Evolutionary conservation across 2,888 invertebrate species (phyloP), one percentile per base, ranked within the genome.

Genomic region (Encarsia formosa): DNA sequence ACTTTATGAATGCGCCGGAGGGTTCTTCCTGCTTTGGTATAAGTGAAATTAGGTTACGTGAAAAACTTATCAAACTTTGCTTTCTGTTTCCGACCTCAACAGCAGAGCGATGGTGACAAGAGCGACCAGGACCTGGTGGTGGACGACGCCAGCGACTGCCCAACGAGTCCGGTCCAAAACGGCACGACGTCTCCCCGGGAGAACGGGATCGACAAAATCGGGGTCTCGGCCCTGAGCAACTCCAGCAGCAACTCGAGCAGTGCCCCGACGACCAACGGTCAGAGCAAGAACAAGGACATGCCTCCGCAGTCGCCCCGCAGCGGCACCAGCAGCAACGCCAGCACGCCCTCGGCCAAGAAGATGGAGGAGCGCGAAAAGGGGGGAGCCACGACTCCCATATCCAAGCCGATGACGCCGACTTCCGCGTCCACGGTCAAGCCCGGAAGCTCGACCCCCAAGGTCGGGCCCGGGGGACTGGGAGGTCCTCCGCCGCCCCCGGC

Each of bases 121-220:
- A 87, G 87, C 69, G 91, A 93, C 69, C 89, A 92, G 78, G 94
- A 95, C 71, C 77, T 96, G 64, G 94, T 96, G 52, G 95, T 96
- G 43, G 96, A 96, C 74, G 95, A 91, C 67, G 92, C 91, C 41
- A 91, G 91, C 61, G 92, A 94, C 77, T 91, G 91, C 68, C 90
- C 91, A n/a, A 84, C 88, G 44, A 89, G 91, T 46, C 89, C 90
- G 0, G 85, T 87, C 1, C 66, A 67, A 64, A 88, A 88, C 65
- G 91, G 91, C 16, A 90, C 91, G 13, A 82, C 90, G 11, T 91
- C 91, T 11, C 90, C 91, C 0, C 76, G 90, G 59, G 91, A 91
- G 70, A 91, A 91, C 71, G 91, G 90, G 34, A 80, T 90, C 59
- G 90, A 91, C 70, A 90, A 88, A 72, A 75, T 85, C 58, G 82